Base-by-base conservation (phyloP, 2,888 invertebrate species). In the Dastarcus helophoroides region DNA sequence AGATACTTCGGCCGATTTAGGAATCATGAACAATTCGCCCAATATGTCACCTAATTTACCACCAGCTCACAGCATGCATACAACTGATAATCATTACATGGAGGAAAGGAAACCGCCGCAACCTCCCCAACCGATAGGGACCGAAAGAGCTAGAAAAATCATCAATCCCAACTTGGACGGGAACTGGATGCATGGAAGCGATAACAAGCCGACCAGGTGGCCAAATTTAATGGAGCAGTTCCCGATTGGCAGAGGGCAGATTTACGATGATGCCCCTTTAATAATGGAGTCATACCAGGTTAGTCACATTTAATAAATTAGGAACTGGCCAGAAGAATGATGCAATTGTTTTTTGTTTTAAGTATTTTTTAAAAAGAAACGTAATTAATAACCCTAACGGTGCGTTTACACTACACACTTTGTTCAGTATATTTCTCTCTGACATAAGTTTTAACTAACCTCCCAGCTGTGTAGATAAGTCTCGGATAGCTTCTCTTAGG, bases 51-150 rank as follows among this genome's bases (percentile, higher is more conserved):
- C 64, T 3, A 56, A 55, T 38, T 46, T 56, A 14, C 48, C 48
- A 4, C 44, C 49, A 4, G 38, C 42, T 10, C 44, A 46, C 29
- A 48, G 42, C 29, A 29, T 43, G n/a, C 42, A 38, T 8, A 33
- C 40, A 15, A 37, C 47, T 37, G 43, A 46, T 26, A 38, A 43
- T 22, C 48, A 49, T 32, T 50, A 52, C 36, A 46, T 62, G 23
- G 69, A 68, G 38, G 68, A 68, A 36, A 55, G 69, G 14, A 75
- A 79, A 60, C 63, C 65, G 26, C 53, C 52, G 11, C 58, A 55
- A 35, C 85, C 86, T 29, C 55, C 52, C n/a, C 59, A 55, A 36
- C 85, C 86, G 29, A 86, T 86, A 55, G 86, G 86, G 42, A 85
- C 83, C 1, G 86, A 85, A 63, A 70, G 86, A 47, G 76, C 78